Evolutionary conservation across 2,113 vertebrate species (phyloP).

Genomic region (Apodemus speciosus): DNA sequence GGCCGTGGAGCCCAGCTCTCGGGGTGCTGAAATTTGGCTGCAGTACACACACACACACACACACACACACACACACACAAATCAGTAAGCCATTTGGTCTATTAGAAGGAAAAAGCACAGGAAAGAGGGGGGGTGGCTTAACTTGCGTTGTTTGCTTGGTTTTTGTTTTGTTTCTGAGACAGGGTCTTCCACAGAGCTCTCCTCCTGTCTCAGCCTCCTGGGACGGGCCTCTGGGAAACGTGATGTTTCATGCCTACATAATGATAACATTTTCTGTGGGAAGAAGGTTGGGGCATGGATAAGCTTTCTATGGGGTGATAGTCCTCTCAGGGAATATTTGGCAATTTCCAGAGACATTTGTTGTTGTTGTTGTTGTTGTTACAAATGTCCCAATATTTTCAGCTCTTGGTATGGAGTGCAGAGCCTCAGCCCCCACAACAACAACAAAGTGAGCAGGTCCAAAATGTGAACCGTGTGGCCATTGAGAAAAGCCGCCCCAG

Average conservation of each 20-base stretch:
- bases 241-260: too few species aligned
- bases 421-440: rapidly evolving
- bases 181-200: background rate
- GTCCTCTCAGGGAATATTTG: background rate
- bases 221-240: background rate
- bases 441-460: background rate
- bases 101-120: background rate
- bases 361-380: background rate
- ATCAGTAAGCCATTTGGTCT: background rate
- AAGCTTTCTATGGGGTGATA: background rate
- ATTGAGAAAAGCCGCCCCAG: background rate
- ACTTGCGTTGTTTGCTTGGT: background rate
- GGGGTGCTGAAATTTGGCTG: rapidly evolving
- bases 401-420: background rate
- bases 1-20: background rate
- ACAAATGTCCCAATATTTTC: background rate
- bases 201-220: background rate
- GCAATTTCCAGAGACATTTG: background rate
- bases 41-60: background rate
- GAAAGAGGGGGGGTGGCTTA: too few species aligned
- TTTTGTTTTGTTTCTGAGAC: background rate
- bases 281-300: background rate
- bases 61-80: background rate
- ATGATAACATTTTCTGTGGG: background rate
- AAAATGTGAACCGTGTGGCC: background rate